Evolutionary conservation across 2,888 invertebrate species (phyloP).

Genomic region (Tinea trinotella): DNA sequence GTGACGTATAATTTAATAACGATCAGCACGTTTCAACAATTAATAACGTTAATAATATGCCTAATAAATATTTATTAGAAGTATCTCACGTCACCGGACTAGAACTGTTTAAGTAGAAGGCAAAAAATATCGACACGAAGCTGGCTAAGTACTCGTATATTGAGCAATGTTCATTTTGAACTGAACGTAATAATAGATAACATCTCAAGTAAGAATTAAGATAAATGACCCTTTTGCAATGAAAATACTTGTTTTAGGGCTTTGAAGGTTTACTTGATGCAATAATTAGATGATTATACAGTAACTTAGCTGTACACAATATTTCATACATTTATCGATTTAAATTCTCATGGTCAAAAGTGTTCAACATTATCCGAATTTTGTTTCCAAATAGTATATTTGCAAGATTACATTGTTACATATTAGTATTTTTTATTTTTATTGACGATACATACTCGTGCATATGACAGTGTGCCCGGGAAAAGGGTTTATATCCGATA

Average conservation of each 20-base stretch:
- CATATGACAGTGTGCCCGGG: too few relatives aligned
- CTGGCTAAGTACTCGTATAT: constrained; percentile 1
- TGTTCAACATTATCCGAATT: too few relatives aligned
- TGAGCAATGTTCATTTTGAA: constrained; percentile 12
- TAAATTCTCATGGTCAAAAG: not conserved
- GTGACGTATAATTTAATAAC: not conserved
- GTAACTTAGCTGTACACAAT: not conserved
- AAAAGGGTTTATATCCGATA: too few relatives aligned
- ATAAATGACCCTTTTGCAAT: constrained; percentile 21
- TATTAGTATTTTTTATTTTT: too few relatives aligned
- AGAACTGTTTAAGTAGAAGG: not conserved
- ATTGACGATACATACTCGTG: too few relatives aligned
- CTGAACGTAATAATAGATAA: constrained; percentile 20
- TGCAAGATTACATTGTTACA: too few relatives aligned
- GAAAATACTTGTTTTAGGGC: constrained; percentile 7
- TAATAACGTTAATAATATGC: constrained; percentile 12
- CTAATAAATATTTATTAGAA: constrained; percentile 19
- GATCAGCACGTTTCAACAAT: constrained; percentile 17
- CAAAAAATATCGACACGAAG: constrained; percentile 19
- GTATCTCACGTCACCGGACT: not conserved
- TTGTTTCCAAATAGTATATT: too few relatives aligned
- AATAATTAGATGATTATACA: constrained; percentile 6
- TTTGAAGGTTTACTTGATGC: constrained; percentile 14
- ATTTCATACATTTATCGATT: not conserved
- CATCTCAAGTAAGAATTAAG: constrained; percentile 16